These are phyloP conservation scores for Sakesphorus luctuosus DNA, from an alignment of 2,113 vertebrate species.

Conservation along the genomic window DNA sequence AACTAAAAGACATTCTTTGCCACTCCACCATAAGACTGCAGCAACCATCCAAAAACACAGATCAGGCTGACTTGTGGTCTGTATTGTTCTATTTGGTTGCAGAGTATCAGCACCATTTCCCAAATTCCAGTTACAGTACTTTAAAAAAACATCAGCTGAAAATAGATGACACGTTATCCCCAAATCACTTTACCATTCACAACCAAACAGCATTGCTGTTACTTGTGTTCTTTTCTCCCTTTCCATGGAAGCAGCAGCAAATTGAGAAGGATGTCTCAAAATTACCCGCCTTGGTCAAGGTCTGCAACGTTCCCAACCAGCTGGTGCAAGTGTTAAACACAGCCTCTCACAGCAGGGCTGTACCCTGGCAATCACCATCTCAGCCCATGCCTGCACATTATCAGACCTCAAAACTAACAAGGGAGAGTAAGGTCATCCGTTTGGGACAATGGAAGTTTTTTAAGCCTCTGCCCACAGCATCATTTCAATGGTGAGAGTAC, in stretches of 20 bases:
- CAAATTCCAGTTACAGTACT: background rate
- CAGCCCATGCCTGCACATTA: background rate
- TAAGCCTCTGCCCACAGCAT: background rate
- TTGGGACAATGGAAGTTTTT: background rate
- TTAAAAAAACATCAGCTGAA: background rate
- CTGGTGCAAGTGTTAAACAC: background rate
- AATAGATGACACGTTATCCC: background rate
- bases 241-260: background rate
- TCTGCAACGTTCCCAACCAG: background rate
- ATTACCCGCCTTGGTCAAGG: background rate
- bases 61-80: background rate
- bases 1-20: background rate
- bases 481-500: background rate
- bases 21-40: background rate
- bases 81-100: background rate
- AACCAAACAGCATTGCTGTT: background rate
- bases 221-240: background rate
- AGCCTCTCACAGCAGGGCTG: background rate
- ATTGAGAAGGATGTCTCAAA: background rate
- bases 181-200: background rate
- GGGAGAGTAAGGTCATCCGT: background rate
- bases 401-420: background rate
- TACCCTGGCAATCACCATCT: background rate
- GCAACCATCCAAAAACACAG: background rate
- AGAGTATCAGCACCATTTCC: background rate